These are phyloP conservation scores for Anodontia alba DNA, from an alignment of 2,888 invertebrate genomes.

Conservation along the genomic window DNA sequence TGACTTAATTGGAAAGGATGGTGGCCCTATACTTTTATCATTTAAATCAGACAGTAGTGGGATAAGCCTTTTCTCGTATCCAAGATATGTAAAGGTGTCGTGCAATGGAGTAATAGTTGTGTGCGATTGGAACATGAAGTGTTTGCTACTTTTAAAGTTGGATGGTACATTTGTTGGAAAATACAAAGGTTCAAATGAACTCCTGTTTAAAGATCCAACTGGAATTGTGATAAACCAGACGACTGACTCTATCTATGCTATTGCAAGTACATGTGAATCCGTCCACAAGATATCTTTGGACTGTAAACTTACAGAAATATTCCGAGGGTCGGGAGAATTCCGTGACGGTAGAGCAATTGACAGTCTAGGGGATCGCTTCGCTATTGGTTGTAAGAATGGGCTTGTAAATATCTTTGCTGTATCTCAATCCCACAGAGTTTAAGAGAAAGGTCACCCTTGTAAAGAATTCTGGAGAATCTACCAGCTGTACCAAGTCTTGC, in stretches of 20 bases:
- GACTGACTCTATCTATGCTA: slow-evolving; percentile 49
- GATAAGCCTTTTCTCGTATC: slow-evolving; percentile 54
- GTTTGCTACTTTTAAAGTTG: slow-evolving; percentile 52
- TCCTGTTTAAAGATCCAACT: slow-evolving; percentile 56
- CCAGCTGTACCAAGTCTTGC: too few relatives aligned
- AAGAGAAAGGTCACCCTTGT: too few relatives aligned
- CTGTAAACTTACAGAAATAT: slow-evolving; percentile 46
- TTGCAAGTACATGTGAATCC: slow-evolving; percentile 40
- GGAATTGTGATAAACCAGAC: slow-evolving; percentile 47
- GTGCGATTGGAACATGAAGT: slow-evolving; percentile 66
- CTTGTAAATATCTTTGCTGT: slow-evolving; percentile 38
- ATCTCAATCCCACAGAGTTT: slow-evolving; percentile 5
- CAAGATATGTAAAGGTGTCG: slow-evolving; percentile 59
- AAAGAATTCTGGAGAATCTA: too few relatives aligned
- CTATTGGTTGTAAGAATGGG: slow-evolving; percentile 55
- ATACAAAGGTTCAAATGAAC: slow-evolving; percentile 52
- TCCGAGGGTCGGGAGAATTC: slow-evolving; percentile 50
- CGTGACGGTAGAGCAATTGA: slow-evolving; percentile 51
- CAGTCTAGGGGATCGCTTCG: slow-evolving; percentile 32
- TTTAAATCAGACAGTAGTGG: slow-evolving; percentile 32
- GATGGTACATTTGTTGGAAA: slow-evolving; percentile 56
- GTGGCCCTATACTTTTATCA: slow-evolving; percentile 45
- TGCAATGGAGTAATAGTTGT: slow-evolving; percentile 57
- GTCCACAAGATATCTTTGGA: slow-evolving; percentile 46
- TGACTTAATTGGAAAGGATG: slow-evolving; percentile 53